Evolutionary conservation across 2,888 invertebrate species (phyloP).

Genomic region (Cryptocephalus moraei): DNA sequence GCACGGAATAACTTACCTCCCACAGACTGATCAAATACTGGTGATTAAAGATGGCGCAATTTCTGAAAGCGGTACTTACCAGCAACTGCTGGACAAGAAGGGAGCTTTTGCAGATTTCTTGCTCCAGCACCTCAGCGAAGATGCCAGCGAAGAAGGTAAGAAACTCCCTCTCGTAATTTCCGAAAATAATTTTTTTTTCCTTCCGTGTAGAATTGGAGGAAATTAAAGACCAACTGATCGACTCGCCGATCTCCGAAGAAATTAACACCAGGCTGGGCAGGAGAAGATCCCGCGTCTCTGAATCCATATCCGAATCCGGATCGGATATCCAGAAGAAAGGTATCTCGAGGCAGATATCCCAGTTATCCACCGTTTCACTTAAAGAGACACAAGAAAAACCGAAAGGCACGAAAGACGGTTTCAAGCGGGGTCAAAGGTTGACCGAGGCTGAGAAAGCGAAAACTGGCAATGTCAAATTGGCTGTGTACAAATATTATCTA

Average conservation of each 20-base stretch:
- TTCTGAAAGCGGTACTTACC: slow-evolving; percentile 41
- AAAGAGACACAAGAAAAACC: background rate
- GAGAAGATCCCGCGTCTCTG: background rate
- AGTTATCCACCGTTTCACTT: background rate
- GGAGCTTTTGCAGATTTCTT: slow-evolving; percentile 32
- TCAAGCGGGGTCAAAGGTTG: slow-evolving; percentile 20
- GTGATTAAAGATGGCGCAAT: slow-evolving; percentile 42
- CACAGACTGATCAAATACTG: slow-evolving; percentile 42
- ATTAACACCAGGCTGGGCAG: slow-evolving; percentile 1
- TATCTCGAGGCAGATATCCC: slow-evolving; percentile 35
- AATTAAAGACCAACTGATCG: background rate
- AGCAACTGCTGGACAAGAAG: slow-evolving; percentile 35
- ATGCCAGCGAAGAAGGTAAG: slow-evolving; percentile 30
- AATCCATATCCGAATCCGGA: slow-evolving; percentile 24
- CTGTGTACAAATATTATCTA: background rate
- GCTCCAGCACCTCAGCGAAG: slow-evolving; percentile 19
- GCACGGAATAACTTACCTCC: slow-evolving; percentile 47
- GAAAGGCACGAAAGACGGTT: background rate
- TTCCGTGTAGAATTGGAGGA: background rate
- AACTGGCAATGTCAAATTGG: slow-evolving; percentile 27
- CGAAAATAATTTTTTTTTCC: too few species aligned
- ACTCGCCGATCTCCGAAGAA: background rate
- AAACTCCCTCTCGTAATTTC: background rate
- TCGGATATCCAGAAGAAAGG: slow-evolving; percentile 34
- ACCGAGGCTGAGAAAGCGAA: slow-evolving; percentile 43